Base-by-base conservation (phyloP, 2,797 vertebrate genomes). In the Leptatherina wallacei region DNA sequence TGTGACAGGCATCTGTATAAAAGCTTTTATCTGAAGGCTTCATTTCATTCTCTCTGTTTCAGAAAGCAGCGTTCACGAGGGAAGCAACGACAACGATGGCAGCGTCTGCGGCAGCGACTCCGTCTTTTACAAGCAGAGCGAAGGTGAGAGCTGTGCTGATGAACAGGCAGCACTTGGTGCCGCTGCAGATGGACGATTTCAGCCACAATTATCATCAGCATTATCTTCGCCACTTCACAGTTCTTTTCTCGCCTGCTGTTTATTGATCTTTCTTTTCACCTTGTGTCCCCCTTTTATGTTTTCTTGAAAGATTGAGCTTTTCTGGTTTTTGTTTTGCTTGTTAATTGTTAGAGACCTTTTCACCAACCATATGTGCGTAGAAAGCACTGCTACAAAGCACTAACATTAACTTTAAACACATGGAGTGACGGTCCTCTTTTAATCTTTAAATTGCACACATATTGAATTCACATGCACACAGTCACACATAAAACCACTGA, bases 71-170 rank as follows among this genome's bases (percentile, higher is more conserved):
- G 85, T 94, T 85, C 94, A 94, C 81, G 97, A 97, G 76, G 94
- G 95, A 82, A 97, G 95, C 86, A 91, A 96, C 79, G 97, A 98
- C 88, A 97, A 98, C 80, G 97, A 97, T 93, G 97, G 95, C 90
- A 98, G 96, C 78, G 2, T 96, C 80, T 98, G 96, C 69, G 96
- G 97, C 88, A 98, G 97, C 56, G 97, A 98, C 86, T 97, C 97
- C 4, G 93, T 96, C 5, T 97, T 98, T 90, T 97, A 97, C 90
- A 95, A 91, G 80, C 96, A 99, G 85, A 96, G 95, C 40, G 97
- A 99, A 97, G 98, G 98, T 93, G 80, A 85, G 83, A 29, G 56
- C 57, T 3, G 61, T 0, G 4, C 12, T 38, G 66, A 71, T 58
- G 57, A 65, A n/a, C 24, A 0, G 11, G 56, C 32, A 4, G 42